These are phyloP conservation scores for Ochropleura plecta DNA, from an alignment of 2,888 invertebrate genomes.

Conservation along the genomic window DNA sequence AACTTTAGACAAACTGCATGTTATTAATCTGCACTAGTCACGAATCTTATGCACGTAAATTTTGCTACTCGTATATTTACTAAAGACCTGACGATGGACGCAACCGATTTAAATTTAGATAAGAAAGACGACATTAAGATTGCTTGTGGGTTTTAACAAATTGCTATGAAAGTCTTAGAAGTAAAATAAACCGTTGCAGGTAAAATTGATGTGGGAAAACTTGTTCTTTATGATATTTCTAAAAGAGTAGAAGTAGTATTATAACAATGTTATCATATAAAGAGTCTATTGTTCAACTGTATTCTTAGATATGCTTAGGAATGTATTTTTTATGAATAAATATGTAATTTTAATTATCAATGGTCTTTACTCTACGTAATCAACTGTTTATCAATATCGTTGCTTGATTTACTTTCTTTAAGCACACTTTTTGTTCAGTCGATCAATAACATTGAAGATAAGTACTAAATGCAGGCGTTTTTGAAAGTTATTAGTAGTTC, in stretches of 20 bases:
- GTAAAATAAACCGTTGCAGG: neutral
- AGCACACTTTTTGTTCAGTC: no score
- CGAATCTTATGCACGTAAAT: constrained; percentile 13
- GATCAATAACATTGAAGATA: neutral
- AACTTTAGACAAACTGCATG: neutral
- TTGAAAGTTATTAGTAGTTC: no score
- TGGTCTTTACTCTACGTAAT: neutral
- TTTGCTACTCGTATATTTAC: constrained; percentile 6
- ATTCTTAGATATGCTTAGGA: neutral
- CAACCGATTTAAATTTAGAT: constrained; percentile 14
- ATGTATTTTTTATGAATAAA: neutral
- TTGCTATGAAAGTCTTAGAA: neutral
- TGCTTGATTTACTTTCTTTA: neutral
- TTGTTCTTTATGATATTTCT: neutral
- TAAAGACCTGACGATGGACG: constrained; percentile 14
- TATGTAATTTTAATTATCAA: neutral
- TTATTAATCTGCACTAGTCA: neutral
- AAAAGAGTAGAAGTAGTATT: no score
- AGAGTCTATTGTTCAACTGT: neutral
- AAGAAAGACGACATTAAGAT: constrained; percentile 4
- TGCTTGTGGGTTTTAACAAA: constrained; percentile 24
- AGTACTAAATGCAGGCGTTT: neutral
- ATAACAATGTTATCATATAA: no score
- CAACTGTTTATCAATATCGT: neutral
- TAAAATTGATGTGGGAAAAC: neutral